phyloP scores from a whole-genome alignment of 2,113 vertebrate species.

The Pycnonotus jocosus region DNA sequence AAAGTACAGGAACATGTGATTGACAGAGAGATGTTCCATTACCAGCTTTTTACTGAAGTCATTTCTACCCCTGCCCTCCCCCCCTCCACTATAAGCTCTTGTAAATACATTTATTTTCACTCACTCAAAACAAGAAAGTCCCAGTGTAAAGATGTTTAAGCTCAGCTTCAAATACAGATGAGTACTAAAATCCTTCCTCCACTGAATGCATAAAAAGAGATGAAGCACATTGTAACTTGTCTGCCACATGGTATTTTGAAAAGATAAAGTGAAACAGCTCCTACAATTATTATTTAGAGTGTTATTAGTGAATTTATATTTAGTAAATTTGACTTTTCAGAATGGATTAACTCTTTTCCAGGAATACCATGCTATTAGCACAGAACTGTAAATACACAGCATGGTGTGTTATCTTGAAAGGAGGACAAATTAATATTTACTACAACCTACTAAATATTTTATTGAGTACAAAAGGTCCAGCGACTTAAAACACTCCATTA shows the following conservation, averaged over 20 bases:
- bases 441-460: slow-evolving; percentile 42
- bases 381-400: background rate
- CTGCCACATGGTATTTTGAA: background rate
- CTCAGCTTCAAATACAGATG: background rate
- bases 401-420: slow-evolving; percentile 5
- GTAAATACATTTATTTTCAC: background rate
- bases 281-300: background rate
- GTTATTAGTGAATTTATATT: background rate
- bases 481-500: slow-evolving; percentile 22
- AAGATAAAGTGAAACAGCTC: background rate
- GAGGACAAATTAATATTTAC: slow-evolving; percentile 42
- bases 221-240: background rate
- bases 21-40: slow-evolving; percentile 22
- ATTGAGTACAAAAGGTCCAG: slow-evolving; percentile 6
- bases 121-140: background rate
- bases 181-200: background rate
- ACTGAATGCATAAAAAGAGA: background rate
- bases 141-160: background rate
- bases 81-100: background rate
- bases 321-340: background rate
- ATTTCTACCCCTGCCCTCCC: background rate
- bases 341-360: background rate
- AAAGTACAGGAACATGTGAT: slow-evolving; percentile 22
- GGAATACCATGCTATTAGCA: background rate
- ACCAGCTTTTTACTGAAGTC: background rate